Base-by-base conservation (phyloP, 2,113 vertebrate species). In the Cephalopholis sonnerati region DNA sequence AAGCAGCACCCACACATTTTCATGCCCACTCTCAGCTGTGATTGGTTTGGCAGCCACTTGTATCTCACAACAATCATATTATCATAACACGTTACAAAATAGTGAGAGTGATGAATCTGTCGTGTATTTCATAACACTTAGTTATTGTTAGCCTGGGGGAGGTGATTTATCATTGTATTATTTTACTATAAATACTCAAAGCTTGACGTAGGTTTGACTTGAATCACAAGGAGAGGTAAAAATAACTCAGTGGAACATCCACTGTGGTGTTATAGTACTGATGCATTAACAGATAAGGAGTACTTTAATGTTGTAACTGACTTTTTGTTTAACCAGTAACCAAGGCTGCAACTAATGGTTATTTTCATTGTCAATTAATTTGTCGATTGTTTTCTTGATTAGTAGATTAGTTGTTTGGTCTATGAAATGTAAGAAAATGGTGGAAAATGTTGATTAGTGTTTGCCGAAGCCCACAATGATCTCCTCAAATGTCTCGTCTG, bases 1-100 rank as follows among this genome's bases (percentile, higher is more conserved):
- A 79, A 65, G 75, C 84, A 36, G 32, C n/a, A 67, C 93, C 93
- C 88, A 90, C 93, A 54, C 81, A 36, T 48, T 69, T 36, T 63
- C 70, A 50, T 82, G 69, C 87, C 93, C 61, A 90, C 90, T 46
- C 76, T 67, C 29, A 1, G 29, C 76, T 70, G 32, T 46, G 73
- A 87, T 85, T 91, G 88, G 89, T 32, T 90, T 58, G 61, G 74
- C 79, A 62, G 69, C 44, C 48, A 9, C 88, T 81, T 25, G 1
- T 62, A 64, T 79, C 25, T 78, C 57, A 44, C 82, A 68, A 73
- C 59, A 65, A 46, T 78, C 27, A 8, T 79, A 74, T 79, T 69
- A 65, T 22, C 69, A 85, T 63, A 75, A 78, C 79, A 68, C 61
- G 29, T 72, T 55, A 51, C 46, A 81, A 68, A 82, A 80, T 18